phyloP scores from a whole-genome alignment of 2,888 invertebrate genomes.

The Troides helena region DNA sequence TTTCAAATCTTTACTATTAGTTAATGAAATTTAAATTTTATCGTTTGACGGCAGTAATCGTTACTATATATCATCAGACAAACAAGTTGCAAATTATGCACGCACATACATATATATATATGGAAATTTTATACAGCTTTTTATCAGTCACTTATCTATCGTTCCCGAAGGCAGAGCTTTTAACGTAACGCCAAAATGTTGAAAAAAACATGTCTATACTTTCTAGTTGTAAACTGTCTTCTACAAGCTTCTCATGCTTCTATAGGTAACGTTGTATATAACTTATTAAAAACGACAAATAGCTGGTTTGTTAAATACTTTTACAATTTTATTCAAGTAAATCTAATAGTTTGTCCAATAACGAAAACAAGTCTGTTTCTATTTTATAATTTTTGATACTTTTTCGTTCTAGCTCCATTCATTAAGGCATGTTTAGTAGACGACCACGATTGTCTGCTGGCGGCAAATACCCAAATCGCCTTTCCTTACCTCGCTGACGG shows the following conservation, averaged over 20 bases:
- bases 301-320: too few relatives aligned
- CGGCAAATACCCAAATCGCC: slow-evolving; percentile 4
- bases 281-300: too few relatives aligned
- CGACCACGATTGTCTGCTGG: slow-evolving; percentile 40
- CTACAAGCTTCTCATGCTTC: background rate
- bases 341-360: too few relatives aligned
- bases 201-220: background rate
- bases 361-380: background rate
- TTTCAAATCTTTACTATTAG: background rate
- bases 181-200: background rate
- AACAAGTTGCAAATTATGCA: slow-evolving; percentile 4
- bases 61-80: background rate
- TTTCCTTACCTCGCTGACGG: slow-evolving; percentile 9
- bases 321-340: too few relatives aligned
- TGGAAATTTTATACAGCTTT: background rate
- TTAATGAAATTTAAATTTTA: background rate
- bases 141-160: background rate
- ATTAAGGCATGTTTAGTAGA: slow-evolving; percentile 42
- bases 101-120: background rate
- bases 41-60: background rate
- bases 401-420: slow-evolving; percentile 37
- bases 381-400: background rate
- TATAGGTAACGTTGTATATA: background rate
- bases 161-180: background rate
- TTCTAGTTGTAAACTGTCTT: background rate